Percentiles rank a stretch among this genome's conserved stretches.
Conservation (phyloP, 1,140 invertebrate genomes). For the Listronotus bonariensis region DNA sequence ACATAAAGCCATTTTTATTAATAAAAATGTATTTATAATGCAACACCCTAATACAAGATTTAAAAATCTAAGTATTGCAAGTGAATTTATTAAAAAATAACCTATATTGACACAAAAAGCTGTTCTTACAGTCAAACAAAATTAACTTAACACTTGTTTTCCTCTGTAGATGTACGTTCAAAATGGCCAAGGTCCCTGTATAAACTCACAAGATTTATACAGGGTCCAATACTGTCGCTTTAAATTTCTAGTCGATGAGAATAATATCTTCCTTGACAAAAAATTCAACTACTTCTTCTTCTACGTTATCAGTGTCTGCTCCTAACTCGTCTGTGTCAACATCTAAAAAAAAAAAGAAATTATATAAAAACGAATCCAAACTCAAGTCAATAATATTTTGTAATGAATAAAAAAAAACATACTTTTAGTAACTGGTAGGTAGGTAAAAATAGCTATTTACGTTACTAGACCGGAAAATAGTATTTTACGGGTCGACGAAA, state of each 20-base stretch:
- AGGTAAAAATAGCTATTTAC: too few relatives aligned
- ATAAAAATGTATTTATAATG: conserved; percentile 24
- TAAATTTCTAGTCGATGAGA: conserved; percentile 64
- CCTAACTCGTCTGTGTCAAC: conserved; percentile 91
- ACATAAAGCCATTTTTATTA: too few relatives aligned
- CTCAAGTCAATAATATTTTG: background rate
- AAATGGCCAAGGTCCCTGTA: conserved; percentile 19
- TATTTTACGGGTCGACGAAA: too few relatives aligned
- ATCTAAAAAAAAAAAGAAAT: conserved; percentile 64
- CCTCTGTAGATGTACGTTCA: background rate
- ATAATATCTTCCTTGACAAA: conserved; percentile 95
- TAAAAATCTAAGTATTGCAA: conserved; percentile 11
- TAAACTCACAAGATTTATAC: background rate
- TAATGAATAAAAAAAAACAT: background rate
- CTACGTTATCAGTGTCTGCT: conserved; percentile 83
- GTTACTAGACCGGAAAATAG: too few relatives aligned
- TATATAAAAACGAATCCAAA: background rate
- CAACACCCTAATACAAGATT: conserved; percentile 17
- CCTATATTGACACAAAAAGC: background rate
- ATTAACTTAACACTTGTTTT: conserved; percentile 4
- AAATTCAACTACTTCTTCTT: conserved; percentile 96
- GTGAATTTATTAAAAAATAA: conserved; percentile 12
- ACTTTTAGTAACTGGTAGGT: too few relatives aligned
- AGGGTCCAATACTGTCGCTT: conserved; percentile 5
- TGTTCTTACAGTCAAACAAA: background rate